Base-by-base conservation (phyloP, 2,888 invertebrate species). In the Cataglyphis cursor region DNA sequence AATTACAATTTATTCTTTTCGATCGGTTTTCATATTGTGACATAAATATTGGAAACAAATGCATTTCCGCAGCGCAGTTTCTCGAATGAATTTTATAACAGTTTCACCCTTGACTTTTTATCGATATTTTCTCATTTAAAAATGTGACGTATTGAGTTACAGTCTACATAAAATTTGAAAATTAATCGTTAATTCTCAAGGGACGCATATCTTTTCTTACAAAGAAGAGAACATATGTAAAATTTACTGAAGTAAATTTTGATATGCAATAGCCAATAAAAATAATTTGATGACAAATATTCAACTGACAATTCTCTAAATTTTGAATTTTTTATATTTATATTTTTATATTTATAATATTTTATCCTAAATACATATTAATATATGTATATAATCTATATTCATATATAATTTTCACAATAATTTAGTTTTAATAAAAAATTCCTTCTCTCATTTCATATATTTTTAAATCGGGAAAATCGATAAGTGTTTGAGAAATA, bases 61-160 rank as follows among this genome's bases (percentile, higher is more conserved):
- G 28, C 57, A 31, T 66, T 68, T 57, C 28, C 66, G n/a, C 41
- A 15, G 8, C 21, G 6, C 21, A 4, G 10, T 48, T 59, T 44
- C 21, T 51, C 44, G 48, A 48, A 68, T 44, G 21, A 68, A 78
- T 78, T 70, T 70, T 35, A 70, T 70, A 59, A 57, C 57, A 59
- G 72, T 24, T 31, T 70, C n/a, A 44, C 31, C 31, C 18, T 38
- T 21, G 31, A 51, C 41, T 57, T 78, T 8, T 35, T n/a, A 44
- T 70, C 31, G 44, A 80, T 70, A 35, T 21, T 21, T 41, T 57
- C 51, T 51, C n/a, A 41, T 41, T 57, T 8, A 28, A n/a, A n/a
- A n/a, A 10, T 72, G 8, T n/a, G 24, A 6, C 31, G 15, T 31
- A 21, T 68, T 57, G 41, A 59, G 24, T 24, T 44, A 3, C 51